Conservation (phyloP, 2,113 vertebrate species). For the Paedocypris sp. region DNA sequence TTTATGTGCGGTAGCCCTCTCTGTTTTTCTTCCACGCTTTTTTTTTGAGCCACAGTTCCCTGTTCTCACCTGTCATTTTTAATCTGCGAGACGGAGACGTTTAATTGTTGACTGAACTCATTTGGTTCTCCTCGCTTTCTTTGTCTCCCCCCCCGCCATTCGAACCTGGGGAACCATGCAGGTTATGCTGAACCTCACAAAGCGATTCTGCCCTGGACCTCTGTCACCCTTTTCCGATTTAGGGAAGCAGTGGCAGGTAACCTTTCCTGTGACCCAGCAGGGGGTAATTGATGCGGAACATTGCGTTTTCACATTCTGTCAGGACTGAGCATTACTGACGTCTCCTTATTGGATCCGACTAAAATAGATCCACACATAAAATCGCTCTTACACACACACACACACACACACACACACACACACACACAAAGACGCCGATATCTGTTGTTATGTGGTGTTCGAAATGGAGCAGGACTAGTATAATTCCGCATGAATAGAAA, state of each 20-base stretch:
- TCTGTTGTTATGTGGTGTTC: constrained; percentile 9
- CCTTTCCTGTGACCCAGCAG: constrained; percentile 19
- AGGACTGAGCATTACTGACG: constrained; percentile 38
- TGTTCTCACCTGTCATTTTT: constrained; percentile 61
- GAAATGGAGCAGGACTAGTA: constrained; percentile 34
- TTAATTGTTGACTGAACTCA: constrained; percentile 51
- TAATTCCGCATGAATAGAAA: constrained; percentile 32
- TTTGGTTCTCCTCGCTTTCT: constrained; percentile 25
- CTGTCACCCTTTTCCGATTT: not conserved
- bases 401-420: not conserved
- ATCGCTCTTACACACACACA: not conserved
- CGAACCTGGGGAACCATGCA: not conserved
- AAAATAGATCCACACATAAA: constrained; percentile 24
- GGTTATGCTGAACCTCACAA: constrained; percentile 9
- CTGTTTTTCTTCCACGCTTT: constrained; percentile 17
- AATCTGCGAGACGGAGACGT: constrained; percentile 57
- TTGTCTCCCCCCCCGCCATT: constrained; percentile 13
- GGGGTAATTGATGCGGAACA: constrained; percentile 41
- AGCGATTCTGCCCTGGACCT: not conserved
- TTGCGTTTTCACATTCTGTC: constrained; percentile 43
- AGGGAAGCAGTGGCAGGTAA: not conserved
- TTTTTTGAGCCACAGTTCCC: constrained; percentile 29
- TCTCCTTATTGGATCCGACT: constrained; percentile 42
- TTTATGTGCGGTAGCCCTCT: constrained; percentile 24
- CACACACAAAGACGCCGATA: not conserved